Evolutionary conservation across 2,113 vertebrate species (phyloP), one percentile per base, ranked within the genome.

Genomic region (Corythaixoides concolor): DNA sequence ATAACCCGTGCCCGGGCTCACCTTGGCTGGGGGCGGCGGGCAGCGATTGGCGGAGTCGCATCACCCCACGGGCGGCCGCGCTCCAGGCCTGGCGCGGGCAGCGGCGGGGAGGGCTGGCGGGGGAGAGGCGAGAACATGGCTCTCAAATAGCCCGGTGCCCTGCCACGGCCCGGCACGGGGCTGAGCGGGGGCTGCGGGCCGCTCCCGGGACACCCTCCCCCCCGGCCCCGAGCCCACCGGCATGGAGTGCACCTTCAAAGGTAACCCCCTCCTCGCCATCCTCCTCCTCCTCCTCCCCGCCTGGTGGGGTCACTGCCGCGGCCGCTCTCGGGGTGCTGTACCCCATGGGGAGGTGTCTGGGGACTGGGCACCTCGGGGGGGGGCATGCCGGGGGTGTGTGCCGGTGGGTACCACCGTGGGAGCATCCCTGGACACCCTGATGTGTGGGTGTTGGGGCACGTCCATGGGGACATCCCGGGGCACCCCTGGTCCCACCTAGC

Each of bases 51-150:
- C 85, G 91, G 92, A 96, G 95, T 97, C 86, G 66, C 97, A 99
- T 99, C 99, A 99, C 99, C 99, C 99, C 99, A 99, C 98, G 85
- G 95, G 97, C 94, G 98, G 98, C 98, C 97, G 79, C 95, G 97
- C 90, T 94, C 89, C 95, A 83, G 94, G 84, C 70, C 84, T 93
- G 95, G 92, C 87, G 56, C 69, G 22, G 91, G 85, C 79, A 41
- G 90, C 66, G 21, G 33, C 43, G 66, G 93, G 93, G 89, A 81
- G 95, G 92, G 92, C 50, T 11, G 22, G 56, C 15, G 56, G 49
- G 91, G 82, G 81, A 82, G 76, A 72, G 87, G 90, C 72, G 37
- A 76, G 52, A 90, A 59, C 43, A 55, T 50, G 84, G 92, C 62
- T 95, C 70, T n/a, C 49, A 92, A 92, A 79, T 92, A 85, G 33